Conservation (phyloP, 1,140 invertebrate genomes). For the Mesaphorura yosii region DNA sequence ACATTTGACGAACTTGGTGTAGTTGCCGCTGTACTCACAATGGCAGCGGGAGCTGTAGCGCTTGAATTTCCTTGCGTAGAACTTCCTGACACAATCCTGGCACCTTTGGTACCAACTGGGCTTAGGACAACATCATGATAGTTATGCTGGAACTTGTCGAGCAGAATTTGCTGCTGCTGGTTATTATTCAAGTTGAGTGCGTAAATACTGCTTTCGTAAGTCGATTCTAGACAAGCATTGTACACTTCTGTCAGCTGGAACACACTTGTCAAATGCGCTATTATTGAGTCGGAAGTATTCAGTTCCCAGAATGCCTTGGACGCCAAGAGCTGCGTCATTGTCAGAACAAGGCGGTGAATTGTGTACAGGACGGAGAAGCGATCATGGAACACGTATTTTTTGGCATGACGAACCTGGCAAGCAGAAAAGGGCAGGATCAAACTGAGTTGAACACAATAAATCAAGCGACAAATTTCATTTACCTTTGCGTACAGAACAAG, state of each 20-base stretch:
- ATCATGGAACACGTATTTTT: constrained; percentile 21
- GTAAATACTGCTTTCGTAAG: constrained; percentile 1
- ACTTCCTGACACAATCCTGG: not conserved
- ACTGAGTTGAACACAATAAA: not conserved
- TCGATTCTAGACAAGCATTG: constrained; percentile 21
- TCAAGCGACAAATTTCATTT: not conserved
- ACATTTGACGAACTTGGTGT: not conserved
- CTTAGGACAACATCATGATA: too few relatives aligned
- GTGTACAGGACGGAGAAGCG: constrained; percentile 20
- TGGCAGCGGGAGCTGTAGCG: not conserved
- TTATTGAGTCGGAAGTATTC: not conserved
- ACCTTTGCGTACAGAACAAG: constrained; percentile 27
- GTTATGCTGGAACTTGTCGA: too few relatives aligned
- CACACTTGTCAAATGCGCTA: constrained; percentile 1
- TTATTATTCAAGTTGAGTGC: too few relatives aligned
- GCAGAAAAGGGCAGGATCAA: not conserved
- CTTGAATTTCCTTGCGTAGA: not conserved
- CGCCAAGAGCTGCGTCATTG: constrained; percentile 7
- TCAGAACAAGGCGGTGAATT: constrained; percentile 6
- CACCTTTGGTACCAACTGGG: too few relatives aligned
- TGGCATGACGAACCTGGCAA: constrained; percentile 26
- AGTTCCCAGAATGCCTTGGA: constrained; percentile 10
- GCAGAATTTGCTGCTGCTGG: too few relatives aligned
- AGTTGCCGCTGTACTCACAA: not conserved
- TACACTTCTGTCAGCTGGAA: constrained; percentile 26